Evolutionary conservation across 2,797 vertebrate species (phyloP), one percentile per base, ranked within the genome.

Genomic region (Psittacula derbiana): DNA sequence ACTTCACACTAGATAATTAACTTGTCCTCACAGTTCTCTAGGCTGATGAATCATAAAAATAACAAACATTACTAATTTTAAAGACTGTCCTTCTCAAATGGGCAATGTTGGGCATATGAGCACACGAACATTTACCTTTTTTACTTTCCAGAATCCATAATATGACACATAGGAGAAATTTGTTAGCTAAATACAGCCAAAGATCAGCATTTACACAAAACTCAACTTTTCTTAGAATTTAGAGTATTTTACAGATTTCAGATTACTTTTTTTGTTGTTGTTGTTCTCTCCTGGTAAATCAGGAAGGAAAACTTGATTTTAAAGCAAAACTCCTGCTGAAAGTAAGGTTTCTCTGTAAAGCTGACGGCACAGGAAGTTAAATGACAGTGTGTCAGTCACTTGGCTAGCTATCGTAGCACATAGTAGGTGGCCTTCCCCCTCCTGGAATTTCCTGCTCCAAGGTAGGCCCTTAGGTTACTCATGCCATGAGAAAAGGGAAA

Each of bases 371-470:
- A 47, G 67, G 61, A 86, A 93, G 74, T 82, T 87, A 89, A 91
- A 89, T 27, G 75, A 52, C 55, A 92, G 72, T 80, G 50, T 86
- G 89, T 93, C 91, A 80, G 75, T 83, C 91, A 64, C 87, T 94
- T 83, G 81, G 79, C 75, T 36, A 36, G 72, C 86, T 78, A 92
- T 83, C 80, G 87, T 86, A 89, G 64, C 41, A 80, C 75, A 27
- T 67, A 20, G 64, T 87, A 92, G 90, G 91, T 78, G 90, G 90
- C 85, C 79, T 93, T 94, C 33, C 72, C n/a, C 36, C 75, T 65
- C 69, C 85, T 67, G 85, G 81, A 94, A 93, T 95, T 95, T 96
- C 95, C 91, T 88, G 79, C 87, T 95, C 75, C 65, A 92, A 96
- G 91, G 84, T 67, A 96, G 85, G 72, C 89, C 91, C 89, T 80